A percentile compares a stretch with the other conserved stretches of the same genome.
phyloP scores from a whole-genome alignment of 1,140 invertebrate species.

The Caenorhabditis inopinata region DNA sequence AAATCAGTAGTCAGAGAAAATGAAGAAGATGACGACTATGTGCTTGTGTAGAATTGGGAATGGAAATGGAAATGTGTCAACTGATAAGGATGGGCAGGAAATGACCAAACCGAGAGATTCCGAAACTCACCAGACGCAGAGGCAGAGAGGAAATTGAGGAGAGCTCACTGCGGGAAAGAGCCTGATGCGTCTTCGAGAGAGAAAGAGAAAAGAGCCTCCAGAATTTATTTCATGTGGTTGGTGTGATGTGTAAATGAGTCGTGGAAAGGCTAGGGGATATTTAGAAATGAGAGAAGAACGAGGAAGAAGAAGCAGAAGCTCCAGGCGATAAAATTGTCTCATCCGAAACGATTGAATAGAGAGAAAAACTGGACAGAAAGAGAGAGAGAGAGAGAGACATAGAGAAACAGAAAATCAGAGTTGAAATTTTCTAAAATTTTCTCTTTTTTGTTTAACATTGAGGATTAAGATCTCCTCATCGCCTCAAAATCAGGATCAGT shows the following conservation, averaged over 20 bases:
- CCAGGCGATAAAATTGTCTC: slow-evolving; percentile 22
- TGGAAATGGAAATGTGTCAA: background rate
- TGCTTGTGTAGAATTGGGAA: slow-evolving; percentile 14
- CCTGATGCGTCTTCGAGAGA: background rate
- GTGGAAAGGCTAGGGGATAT: background rate
- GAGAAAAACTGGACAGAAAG: background rate
- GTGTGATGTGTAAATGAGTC: slow-evolving; percentile 24
- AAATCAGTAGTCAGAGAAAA: background rate
- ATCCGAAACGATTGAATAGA: background rate
- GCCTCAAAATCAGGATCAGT: too few species aligned
- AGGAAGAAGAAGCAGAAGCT: background rate
- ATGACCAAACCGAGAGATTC: background rate
- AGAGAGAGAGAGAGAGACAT: background rate
- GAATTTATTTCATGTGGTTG: slow-evolving; percentile 18
- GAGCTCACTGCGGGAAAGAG: background rate
- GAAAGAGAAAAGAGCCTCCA: background rate
- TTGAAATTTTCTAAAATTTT: too few species aligned
- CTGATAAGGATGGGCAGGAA: slow-evolving; percentile 35
- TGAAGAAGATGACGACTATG: background rate
- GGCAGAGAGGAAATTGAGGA: slow-evolving; percentile 14
- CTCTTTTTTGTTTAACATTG: background rate
- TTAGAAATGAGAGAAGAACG: background rate
- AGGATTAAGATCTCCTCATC: background rate
- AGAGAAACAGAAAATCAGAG: background rate
- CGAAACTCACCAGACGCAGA: background rate